A percentile compares a stretch with the other conserved stretches of the same genome.
These are phyloP conservation scores for Melanotus villosus DNA, from an alignment of 2,888 invertebrate species.

Conservation along the genomic window DNA sequence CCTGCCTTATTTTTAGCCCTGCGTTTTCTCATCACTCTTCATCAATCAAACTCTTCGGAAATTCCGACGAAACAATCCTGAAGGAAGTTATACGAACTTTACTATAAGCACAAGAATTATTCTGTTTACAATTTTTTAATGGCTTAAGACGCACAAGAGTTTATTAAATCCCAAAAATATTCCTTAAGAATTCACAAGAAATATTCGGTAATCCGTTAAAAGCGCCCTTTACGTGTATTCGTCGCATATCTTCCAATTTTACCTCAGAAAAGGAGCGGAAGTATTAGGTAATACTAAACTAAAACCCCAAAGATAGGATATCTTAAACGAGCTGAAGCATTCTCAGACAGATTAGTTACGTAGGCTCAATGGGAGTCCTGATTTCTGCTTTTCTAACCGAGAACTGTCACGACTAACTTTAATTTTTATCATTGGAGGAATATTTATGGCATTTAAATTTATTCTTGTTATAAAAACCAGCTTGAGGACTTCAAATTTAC, in stretches of 20 bases:
- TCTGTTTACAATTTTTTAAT: too few relatives aligned
- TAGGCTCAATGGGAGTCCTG: background rate
- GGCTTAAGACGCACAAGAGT: too few relatives aligned
- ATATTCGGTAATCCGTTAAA: too few relatives aligned
- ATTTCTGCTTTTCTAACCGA: background rate
- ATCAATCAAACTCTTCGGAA: too few relatives aligned
- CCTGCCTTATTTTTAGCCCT: too few relatives aligned
- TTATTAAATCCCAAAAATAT: too few relatives aligned
- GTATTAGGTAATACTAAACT: slow-evolving; percentile 28
- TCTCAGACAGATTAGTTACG: slow-evolving; percentile 36
- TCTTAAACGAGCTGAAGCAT: slow-evolving; percentile 24
- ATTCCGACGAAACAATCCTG: too few relatives aligned
- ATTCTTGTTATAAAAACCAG: background rate
- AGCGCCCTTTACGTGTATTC: too few relatives aligned
- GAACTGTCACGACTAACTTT: background rate
- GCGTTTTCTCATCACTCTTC: too few relatives aligned
- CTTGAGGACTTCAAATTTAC: slow-evolving; percentile 2
- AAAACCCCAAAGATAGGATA: background rate
- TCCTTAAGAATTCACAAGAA: too few relatives aligned
- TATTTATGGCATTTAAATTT: slow-evolving; percentile 1
- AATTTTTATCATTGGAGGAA: background rate
- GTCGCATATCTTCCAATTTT: background rate
- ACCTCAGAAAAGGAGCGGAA: slow-evolving; percentile 9
- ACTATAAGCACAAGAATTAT: too few relatives aligned
- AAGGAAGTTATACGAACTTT: too few relatives aligned